Evolutionary conservation across 2,797 vertebrate species (phyloP), one percentile per base, ranked within the genome.

Genomic region (Cercopithecus neglectus): DNA sequence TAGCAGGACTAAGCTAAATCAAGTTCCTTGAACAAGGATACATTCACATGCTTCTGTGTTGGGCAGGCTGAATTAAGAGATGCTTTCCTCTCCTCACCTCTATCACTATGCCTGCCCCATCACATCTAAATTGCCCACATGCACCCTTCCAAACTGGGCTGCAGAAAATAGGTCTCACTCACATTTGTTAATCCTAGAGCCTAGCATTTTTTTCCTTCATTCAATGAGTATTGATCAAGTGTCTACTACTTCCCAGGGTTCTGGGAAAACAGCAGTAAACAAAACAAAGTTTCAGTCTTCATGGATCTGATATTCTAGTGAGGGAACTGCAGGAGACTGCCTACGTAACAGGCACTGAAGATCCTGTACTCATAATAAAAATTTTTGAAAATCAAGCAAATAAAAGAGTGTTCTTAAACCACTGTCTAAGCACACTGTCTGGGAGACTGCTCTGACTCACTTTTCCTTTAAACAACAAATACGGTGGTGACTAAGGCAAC

Each of bases 371-470:
- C 28, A 70, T 19, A 79, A 61, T 82, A 44, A 82, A 94, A 70
- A 64, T 0, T 55, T 96, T 64, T 89, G n/a, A 75, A 93, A 67
- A 94, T 74, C 46, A 41, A 55, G 48, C 96, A 97, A 97, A 97
- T 98, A 74, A 97, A 89, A 97, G 95, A 86, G 70, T 85, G 64
- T 82, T 89, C 64, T 96, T 96, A 97, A 97, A 97, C 97, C 96
- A 80, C 96, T 39, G 46, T 72, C 91, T 97, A 72, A 94, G 81
- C 41, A 22, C 46, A 92, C 36, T 0, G 30, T 97, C 94, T 94
- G 94, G 84, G 92, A 92, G 80, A 89, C n/a, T 74, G 53, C 36
- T 89, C 70, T 98, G 97, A 97, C 90, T 98, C 96, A 97, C 59
- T 91, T 95, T 96, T 93, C 74, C 92, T 88, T 92, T 83, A 55